These are phyloP conservation scores for human (Homo sapiens) DNA, from an alignment of 2,113 vertebrate genomes.

Conservation along the genomic window DNA sequence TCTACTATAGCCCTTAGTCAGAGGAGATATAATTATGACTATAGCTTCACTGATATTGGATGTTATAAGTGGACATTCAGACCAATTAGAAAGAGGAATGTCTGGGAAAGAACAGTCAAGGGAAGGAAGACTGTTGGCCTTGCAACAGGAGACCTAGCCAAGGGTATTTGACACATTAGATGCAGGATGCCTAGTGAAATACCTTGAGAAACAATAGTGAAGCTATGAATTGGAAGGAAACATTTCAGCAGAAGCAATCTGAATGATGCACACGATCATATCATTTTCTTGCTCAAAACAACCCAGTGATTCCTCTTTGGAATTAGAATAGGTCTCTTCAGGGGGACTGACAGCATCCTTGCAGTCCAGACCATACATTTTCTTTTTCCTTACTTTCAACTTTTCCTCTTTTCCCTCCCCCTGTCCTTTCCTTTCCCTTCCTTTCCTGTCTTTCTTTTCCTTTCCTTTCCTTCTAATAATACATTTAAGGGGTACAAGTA, in stretches of 20 bases:
- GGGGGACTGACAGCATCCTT: background rate
- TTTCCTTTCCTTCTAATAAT: background rate
- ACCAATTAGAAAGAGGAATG: slow-evolving; percentile 40
- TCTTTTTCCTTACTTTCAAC: background rate
- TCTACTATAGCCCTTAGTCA: background rate
- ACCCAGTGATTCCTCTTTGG: background rate
- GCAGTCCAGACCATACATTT: background rate
- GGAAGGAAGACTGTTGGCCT: background rate
- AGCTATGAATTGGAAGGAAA: background rate
- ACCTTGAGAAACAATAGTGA: background rate
- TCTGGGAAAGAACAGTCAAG: background rate
- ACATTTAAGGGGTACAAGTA: background rate
- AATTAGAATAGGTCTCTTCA: background rate
- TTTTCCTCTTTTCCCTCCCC: background rate
- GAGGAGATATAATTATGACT: background rate
- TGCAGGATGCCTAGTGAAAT: background rate
- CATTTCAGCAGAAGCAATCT: background rate
- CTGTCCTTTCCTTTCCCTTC: rapidly evolving
- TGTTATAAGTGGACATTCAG: background rate
- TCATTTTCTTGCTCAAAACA: background rate
- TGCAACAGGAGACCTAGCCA: background rate
- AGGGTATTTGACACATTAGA: background rate
- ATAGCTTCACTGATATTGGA: background rate
- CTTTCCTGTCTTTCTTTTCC: background rate
- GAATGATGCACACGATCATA: rapidly evolving